Evolutionary conservation across 2,797 vertebrate genomes (phyloP), one percentile per base, ranked within the genome.

Genomic region (Centropyge bicolor): DNA sequence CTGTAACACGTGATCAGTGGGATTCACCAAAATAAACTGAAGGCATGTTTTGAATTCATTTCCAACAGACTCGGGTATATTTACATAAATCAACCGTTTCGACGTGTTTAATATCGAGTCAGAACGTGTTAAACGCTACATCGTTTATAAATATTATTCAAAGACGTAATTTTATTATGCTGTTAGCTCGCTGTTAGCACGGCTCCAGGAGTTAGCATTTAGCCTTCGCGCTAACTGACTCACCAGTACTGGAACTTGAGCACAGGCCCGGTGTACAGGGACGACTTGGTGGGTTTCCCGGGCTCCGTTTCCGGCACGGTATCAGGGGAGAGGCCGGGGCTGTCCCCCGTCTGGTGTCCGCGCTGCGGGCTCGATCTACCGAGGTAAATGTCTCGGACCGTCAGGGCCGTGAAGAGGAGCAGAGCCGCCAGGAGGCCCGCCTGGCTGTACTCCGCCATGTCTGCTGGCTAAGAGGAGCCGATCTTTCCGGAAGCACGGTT

Each of bases 211-310:
- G 12, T 41, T 71, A 70, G 61, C 74, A 7, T 40, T 31, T 68
- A 82, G 46, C 67, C 20, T 22, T 6, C 1, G 4, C n/a, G 70
- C 56, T 66, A 59, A 49, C 43, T 55, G 16, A 81, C 92, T 91
- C 77, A 96, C 95, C 95, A 96, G 91, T 93, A 96, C 84, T 94
- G 95, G 86, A 96, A 95, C 81, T 75, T 81, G 49, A 96, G 94
- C 14, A 93, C 86, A 0, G 95, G 95, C 19, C 95, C 94, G 13
- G 86, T 88, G 86, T 94, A 95, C 54, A 90, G 19, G 5, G 89
- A 74, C 6, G 87, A 41, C 66, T 93, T 94, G 54, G 76, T 80
- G 8, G 86, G 35, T 70, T 80, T 92, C 16, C 76, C 81, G 22
- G 88, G 35, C 17, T 91, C 91, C 0, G 74, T 12, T 38, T 86